Evolutionary conservation across 2,113 vertebrate species (phyloP).

Genomic region (Paramormyrops kingsleyae): DNA sequence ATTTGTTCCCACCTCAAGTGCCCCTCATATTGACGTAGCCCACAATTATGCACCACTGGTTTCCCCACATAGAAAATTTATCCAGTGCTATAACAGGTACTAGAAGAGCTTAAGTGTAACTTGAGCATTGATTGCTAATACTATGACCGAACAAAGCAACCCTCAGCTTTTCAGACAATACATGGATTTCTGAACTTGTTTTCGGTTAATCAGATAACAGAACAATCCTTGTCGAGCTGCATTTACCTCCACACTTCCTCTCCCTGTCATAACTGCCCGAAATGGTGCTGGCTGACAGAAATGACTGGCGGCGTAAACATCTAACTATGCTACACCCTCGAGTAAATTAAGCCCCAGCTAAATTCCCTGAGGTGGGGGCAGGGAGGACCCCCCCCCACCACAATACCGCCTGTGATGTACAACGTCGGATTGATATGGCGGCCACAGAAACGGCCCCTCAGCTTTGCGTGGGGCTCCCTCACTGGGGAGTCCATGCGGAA

Average conservation of each 20-base stretch:
- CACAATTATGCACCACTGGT: neutral
- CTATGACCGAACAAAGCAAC: neutral
- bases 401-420: neutral
- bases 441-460: neutral
- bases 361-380: neutral
- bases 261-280: neutral
- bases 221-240: neutral
- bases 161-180: neutral
- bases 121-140: neutral
- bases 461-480: neutral
- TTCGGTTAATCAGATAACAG: neutral
- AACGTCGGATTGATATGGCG: conserved; percentile 28
- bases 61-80: neutral
- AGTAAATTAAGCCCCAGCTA: conserved; percentile 33
- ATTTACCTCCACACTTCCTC: neutral
- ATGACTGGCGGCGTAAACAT: conserved; percentile 31
- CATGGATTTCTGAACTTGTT: neutral
- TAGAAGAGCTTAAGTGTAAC: neutral
- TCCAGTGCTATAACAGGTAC: neutral
- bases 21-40: neutral
- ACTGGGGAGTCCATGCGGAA: neutral
- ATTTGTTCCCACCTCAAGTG: conserved; percentile 9
- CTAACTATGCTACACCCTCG: neutral
- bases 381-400: neutral
- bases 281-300: conserved; percentile 15